Base-by-base conservation (phyloP, 2,888 invertebrate genomes). In the Luffia ferchaultella region DNA sequence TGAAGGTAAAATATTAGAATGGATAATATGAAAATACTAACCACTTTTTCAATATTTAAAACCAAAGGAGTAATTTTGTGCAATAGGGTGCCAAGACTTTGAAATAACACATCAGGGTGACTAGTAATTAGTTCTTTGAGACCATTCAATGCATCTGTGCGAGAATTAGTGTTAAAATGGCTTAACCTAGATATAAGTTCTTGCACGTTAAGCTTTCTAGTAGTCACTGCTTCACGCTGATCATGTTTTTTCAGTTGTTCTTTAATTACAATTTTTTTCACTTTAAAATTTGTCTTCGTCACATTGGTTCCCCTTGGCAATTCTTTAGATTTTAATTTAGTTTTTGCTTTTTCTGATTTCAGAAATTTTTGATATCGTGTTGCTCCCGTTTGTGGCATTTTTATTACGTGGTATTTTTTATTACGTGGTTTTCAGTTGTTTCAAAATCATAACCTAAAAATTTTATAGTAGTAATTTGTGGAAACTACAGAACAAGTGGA, bases 301-400 rank as follows among this genome's bases (percentile, higher is more conserved):
- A 94, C 89, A 86, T 97, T 97, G 49, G 91, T 88, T 5, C 95
- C 95, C 80, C 94, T 96, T 0, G 93, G 93, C 49, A 97, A 72
- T 63, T 89, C 87, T 70, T 91, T 90, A 17, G 89, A 87, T 76
- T 96, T 97, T 30, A 97, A 72, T 69, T 97, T 95, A 0, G 93
- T 90, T 85, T 97, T 97, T 0, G 93, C 88, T 66, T 94, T 96
- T 70, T 97, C 96, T 0, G 91, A 87, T 59, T 92, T 92, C 2
- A 93, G 73, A 60, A 90, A 87, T 64, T 93, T 94, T 65, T 91
- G 90, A 64, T 93, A 90, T 18, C 87, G 68, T 3, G 85, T 83
- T 51, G 80, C 79, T n/a, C 82, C 82, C 17, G 76, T 76, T 64
- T 84, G 69, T 53, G 79, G 75, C 83, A 83, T 82, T 55, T 54